phyloP scores from a whole-genome alignment of 2,797 vertebrate species.

The Nothura maculosa region DNA sequence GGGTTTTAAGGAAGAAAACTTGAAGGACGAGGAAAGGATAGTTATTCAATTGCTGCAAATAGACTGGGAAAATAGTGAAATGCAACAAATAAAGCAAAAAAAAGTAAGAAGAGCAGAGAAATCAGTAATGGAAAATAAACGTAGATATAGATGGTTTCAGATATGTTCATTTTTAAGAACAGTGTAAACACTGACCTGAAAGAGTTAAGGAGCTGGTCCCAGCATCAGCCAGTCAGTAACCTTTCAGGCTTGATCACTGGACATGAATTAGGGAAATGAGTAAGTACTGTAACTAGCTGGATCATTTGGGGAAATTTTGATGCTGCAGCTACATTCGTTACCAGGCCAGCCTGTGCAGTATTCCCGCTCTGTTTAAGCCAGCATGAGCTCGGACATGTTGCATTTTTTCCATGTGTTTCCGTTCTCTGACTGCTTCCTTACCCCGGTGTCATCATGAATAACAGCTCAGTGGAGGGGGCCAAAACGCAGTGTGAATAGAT shows the following conservation, averaged over 20 bases:
- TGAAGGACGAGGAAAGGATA: background rate
- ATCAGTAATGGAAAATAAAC: conserved; percentile 1
- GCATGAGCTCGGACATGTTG: rapidly evolving
- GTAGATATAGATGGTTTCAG: background rate
- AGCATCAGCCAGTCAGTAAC: background rate
- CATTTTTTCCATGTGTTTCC: background rate
- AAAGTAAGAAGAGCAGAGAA: background rate
- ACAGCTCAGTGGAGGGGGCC: rapidly evolving
- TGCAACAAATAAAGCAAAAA: conserved; percentile 13
- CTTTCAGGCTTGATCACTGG: background rate
- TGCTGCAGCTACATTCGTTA: background rate
- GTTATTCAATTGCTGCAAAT: conserved; percentile 3
- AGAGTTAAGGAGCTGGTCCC: background rate
- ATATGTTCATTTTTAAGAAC: background rate
- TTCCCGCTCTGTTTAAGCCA: background rate
- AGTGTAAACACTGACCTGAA: rapidly evolving
- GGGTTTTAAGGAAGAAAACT: conserved; percentile 23
- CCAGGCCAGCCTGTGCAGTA: background rate
- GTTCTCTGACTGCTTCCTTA: background rate
- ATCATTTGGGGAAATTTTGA: background rate
- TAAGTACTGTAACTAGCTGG: background rate
- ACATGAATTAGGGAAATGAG: background rate
- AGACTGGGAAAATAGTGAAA: conserved; percentile 2
- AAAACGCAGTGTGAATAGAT: background rate
- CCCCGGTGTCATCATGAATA: background rate